phyloP scores from a whole-genome alignment of 2,888 invertebrate species.

The Caenorhabditis becei region DNA sequence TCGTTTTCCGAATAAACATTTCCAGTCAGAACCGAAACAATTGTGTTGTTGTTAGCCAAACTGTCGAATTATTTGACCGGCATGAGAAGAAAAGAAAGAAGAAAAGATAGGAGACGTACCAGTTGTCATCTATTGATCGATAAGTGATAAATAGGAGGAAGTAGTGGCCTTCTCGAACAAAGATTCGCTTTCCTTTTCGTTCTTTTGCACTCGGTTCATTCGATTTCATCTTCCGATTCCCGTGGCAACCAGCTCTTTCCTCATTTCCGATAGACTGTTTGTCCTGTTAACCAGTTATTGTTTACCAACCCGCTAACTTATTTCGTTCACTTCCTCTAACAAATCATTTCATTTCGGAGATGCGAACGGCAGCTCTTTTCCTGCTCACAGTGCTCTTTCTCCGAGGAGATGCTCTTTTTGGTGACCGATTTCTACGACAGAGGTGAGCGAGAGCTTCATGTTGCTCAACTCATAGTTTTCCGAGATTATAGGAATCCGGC shows the following conservation, averaged over 20 bases:
- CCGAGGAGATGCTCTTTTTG: slow-evolving; percentile 22
- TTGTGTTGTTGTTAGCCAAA: slow-evolving; percentile 30
- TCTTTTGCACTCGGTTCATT: slow-evolving; percentile 31
- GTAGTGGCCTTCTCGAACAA: slow-evolving; percentile 42
- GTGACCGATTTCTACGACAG: slow-evolving; percentile 23
- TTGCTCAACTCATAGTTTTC: no score
- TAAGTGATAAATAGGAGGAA: slow-evolving; percentile 38
- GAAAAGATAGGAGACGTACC: slow-evolving; percentile 27
- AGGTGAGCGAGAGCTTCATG: slow-evolving; percentile 18
- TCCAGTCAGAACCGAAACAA: background rate
- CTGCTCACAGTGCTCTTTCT: background rate
- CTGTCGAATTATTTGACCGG: slow-evolving; percentile 9
- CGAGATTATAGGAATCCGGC: slow-evolving; percentile 34
- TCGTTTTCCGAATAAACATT: slow-evolving; percentile 31
- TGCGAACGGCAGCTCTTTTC: slow-evolving; percentile 21
- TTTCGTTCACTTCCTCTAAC: slow-evolving; percentile 21
- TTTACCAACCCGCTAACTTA: slow-evolving; percentile 22
- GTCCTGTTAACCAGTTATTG: slow-evolving; percentile 40
- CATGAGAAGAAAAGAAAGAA: slow-evolving; percentile 1
- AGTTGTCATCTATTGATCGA: slow-evolving; percentile 47
- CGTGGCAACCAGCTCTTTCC: slow-evolving; percentile 18
- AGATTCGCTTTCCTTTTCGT: slow-evolving; percentile 27
- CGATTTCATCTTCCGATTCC: slow-evolving; percentile 5
- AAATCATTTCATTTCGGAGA: slow-evolving; percentile 33
- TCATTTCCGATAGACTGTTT: slow-evolving; percentile 4